Evolutionary conservation across 2,888 invertebrate genomes (phyloP), one percentile per base, ranked within the genome.

Genomic region (Acanthoscelides obtectus): DNA sequence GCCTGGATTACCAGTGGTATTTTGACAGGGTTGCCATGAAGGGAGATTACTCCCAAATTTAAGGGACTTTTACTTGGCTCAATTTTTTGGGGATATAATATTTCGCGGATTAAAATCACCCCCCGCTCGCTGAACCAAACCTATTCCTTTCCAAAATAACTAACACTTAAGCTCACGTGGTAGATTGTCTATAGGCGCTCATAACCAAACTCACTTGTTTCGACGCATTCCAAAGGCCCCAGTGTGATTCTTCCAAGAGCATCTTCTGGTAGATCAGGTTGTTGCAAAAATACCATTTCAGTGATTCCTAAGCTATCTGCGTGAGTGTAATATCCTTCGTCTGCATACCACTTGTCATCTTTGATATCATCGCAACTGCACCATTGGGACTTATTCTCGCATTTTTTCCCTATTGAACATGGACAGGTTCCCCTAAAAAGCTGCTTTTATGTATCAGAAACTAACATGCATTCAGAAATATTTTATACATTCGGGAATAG

Each of bases 191-290:
- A 8, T 25, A 25, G 4, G 4, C 8, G 12, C 65, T 4, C 3
- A 65, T 65, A 65, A 65, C 12, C 4, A 66, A 66, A 66, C 92
- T 89, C 87, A 97, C 97, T 96, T 72, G 96, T 96, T 88, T 97
- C 97, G 71, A 96, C 96, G 86, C 97, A 98, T 85, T 96, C 95
- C 77, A 98, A 86, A 0, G 97, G 95, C 2, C 97, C 97, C 70
- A 97, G 86, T 0, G 96, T 96, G 68, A 98, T 94, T 78, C 95
- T 88, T 0, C 95, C 96, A 78, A 93, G 92, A 0, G 95, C 94
- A 82, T 95, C 94, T 76, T 92, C 91, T 70, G 93, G 92, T 75
- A 95, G 86, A 82, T 94, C 92, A 78, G 92, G 91, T 81, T 95
- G 95, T 81, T 96, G 96, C 69, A 96, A 86, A 82, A 97, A 96